phyloP scores from a whole-genome alignment of 2,113 vertebrate species.

The Mellivora capensis region DNA sequence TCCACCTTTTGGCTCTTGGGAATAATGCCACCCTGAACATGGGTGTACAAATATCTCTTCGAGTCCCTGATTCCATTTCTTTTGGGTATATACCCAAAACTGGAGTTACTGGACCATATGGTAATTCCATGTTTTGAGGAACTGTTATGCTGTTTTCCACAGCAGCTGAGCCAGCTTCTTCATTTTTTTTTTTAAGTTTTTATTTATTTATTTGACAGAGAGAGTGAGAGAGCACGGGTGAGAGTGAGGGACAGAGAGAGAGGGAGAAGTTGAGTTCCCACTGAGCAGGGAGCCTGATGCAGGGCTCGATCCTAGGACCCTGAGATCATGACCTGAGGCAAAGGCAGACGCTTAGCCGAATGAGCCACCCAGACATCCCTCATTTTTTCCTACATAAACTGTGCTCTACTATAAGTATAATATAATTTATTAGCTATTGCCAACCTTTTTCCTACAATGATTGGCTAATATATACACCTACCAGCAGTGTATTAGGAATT shows the following conservation, averaged over 20 bases:
- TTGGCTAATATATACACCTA: neutral
- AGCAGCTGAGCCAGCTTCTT: neutral
- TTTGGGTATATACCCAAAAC: neutral
- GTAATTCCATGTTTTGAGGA: neutral
- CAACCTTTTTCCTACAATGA: neutral
- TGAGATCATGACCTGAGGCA: too few species aligned
- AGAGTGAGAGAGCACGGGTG: too few species aligned
- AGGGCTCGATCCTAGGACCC: too few species aligned
- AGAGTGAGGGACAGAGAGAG: too few species aligned
- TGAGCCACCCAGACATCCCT: too few species aligned
- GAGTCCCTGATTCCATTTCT: neutral
- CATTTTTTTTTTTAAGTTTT: neutral
- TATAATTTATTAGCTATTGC: neutral
- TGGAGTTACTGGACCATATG: neutral
- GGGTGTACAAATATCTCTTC: neutral
- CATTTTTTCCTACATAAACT: neutral
- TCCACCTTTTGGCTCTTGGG: neutral
- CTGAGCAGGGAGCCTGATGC: too few species aligned
- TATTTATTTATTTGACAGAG: too few species aligned
- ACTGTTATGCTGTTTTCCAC: neutral
- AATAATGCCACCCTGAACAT: neutral
- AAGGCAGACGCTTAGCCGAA: too few species aligned
- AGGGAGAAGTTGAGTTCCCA: too few species aligned
- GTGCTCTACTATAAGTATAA: neutral
- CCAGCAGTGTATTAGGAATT: neutral